Conservation (phyloP, 2,888 invertebrate genomes). For the Papilio protenor region DNA sequence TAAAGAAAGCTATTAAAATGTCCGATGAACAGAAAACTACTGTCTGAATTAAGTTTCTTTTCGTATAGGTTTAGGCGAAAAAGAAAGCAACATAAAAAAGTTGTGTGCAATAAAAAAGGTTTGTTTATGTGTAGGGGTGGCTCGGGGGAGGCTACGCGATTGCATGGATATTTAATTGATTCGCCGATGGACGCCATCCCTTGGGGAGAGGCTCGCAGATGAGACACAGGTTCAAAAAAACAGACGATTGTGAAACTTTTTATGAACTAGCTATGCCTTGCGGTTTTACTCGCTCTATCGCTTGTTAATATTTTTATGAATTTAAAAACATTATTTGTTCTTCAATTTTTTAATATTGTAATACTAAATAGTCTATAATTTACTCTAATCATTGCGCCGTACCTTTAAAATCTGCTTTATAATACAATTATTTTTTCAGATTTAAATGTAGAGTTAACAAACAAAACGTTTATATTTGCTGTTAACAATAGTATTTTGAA, state of each 20-base stretch:
- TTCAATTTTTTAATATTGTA: too few relatives aligned
- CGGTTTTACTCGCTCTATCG: background rate
- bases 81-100: constrained; percentile 32
- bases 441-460: too few relatives aligned
- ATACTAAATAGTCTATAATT: too few relatives aligned
- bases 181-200: constrained; percentile 24
- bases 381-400: too few relatives aligned
- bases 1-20: background rate
- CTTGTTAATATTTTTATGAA: background rate
- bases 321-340: too few relatives aligned
- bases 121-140: constrained; percentile 34
- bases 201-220: constrained; percentile 20
- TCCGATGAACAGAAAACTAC: background rate
- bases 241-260: background rate
- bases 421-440: too few relatives aligned
- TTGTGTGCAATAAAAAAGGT: constrained; percentile 37
- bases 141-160: constrained; percentile 32
- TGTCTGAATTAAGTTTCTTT: constrained; percentile 3
- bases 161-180: constrained; percentile 42
- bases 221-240: constrained; percentile 15
- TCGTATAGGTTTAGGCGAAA: constrained; percentile 15
- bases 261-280: background rate
- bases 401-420: too few relatives aligned
- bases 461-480: too few relatives aligned
- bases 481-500: too few relatives aligned